phyloP scores from a whole-genome alignment of 2,888 invertebrate species.

The Hymenopus coronatus region DNA sequence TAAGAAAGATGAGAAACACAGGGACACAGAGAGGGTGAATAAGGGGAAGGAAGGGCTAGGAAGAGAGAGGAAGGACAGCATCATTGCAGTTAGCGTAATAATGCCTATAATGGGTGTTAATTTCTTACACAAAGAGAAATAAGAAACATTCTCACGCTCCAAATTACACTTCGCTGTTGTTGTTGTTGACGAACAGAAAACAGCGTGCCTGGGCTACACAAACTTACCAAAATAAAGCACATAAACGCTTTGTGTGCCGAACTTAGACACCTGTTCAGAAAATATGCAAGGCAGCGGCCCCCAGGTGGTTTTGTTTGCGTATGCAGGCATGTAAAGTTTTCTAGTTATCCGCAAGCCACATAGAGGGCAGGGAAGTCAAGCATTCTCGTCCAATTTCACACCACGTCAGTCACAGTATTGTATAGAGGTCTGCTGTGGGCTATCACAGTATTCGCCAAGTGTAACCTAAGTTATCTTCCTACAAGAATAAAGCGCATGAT shows the following conservation, averaged over 20 bases:
- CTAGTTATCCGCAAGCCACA: constrained; percentile 25
- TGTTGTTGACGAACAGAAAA: no score
- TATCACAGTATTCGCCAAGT: background rate
- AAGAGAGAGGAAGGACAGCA: no score
- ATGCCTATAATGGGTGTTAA: no score
- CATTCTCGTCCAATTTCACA: constrained; percentile 26
- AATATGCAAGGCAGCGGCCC: background rate
- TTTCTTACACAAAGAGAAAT: no score
- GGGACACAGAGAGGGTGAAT: no score
- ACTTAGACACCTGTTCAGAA: background rate
- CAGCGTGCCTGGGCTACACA: background rate
- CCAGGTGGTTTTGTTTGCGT: background rate
- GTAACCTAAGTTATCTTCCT: background rate
- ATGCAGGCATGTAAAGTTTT: constrained; percentile 9
- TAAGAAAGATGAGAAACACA: no score
- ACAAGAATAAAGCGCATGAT: no score
- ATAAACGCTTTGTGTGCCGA: background rate
- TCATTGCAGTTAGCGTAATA: no score
- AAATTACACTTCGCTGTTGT: no score
- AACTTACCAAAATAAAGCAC: background rate
- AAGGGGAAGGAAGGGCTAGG: no score
- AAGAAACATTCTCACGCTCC: no score
- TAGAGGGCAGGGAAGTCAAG: constrained; percentile 3
- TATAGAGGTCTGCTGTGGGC: background rate
- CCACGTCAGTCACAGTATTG: constrained; percentile 20